Base-by-base conservation (phyloP, 2,797 vertebrate genomes). In the Pseudochaenichthys georgianus region DNA sequence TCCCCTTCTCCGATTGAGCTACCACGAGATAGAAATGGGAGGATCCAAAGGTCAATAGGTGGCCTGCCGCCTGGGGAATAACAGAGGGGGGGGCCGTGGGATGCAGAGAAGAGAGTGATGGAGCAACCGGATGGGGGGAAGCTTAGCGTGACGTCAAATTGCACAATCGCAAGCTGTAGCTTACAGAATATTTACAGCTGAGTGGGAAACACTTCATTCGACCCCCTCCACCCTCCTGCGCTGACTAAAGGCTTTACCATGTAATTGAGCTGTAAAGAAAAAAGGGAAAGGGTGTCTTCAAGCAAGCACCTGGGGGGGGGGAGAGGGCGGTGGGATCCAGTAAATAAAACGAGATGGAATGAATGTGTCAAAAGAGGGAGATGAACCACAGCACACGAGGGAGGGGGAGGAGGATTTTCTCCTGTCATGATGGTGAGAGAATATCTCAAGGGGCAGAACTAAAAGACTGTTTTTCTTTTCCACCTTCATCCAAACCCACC, bases 1-100 rank as follows among this genome's bases (percentile, higher is more conserved):
- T 79, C 77, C 67, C 65, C 42, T 23, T 75, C 42, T 64, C 47
- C 52, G 51, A 75, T 64, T 80, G 52, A 84, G 58, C 70, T 70
- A 62, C 60, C 10, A 64, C 66, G 55, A 74, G 62, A 64, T 48
- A 52, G 48, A 77, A 77, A 70, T 12, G 15, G 58, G 45, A 75
- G 55, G 69, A 78, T 78, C 77, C 64, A 83, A 85, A 81, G 85
- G 87, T 89, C 85, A 89, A 86, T 84, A 46, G 75, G 75, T 68
- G 75, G 43, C 73, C 71, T 83, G 60, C 47, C 43, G 68, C 70
- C 60, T 77, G 16, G 80, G 84, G 84, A 91, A 85, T 76, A 75
- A 47, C 34, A 34, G 43, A 19, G 78, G 38, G 16, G 3, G 13
- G 19, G 28, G 28, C 4, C 5, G 28, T 28, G 21, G 51, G 57